Evolutionary conservation across 2,113 vertebrate species (phyloP).

Genomic region (Struthidea cinerea): DNA sequence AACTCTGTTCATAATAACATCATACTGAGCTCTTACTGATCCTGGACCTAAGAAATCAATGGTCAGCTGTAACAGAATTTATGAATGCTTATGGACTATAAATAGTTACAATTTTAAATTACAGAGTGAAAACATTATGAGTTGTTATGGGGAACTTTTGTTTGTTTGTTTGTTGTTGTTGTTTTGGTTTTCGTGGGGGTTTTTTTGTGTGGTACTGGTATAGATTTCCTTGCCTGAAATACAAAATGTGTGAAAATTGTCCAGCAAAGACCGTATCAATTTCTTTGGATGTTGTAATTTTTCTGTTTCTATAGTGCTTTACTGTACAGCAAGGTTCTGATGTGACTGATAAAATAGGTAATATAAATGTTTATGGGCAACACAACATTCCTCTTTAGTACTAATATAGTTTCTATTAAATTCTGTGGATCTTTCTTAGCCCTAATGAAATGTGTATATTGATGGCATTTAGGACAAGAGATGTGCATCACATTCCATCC

Average conservation of each 20-base stretch:
- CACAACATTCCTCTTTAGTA: neutral
- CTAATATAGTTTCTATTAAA: neutral
- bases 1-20: neutral
- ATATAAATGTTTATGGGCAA: neutral
- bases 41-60: neutral
- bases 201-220: neutral
- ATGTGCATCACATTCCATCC: neutral
- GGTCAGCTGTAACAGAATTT: neutral
- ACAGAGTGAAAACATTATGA: neutral
- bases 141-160: neutral
- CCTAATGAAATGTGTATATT: neutral
- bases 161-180: neutral
- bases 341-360: neutral
- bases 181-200: neutral
- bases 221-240: neutral
- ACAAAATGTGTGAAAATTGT: neutral
- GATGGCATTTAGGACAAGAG: neutral
- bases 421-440: neutral
- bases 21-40: neutral
- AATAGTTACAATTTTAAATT: neutral
- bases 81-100: neutral
- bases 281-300: neutral
- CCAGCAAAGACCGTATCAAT: neutral
- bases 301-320: neutral
- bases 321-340: neutral